Percentiles rank a stretch among this genome's conserved stretches.
phyloP scores from a whole-genome alignment of 2,113 vertebrate genomes.

The Phaetusa simplex region DNA sequence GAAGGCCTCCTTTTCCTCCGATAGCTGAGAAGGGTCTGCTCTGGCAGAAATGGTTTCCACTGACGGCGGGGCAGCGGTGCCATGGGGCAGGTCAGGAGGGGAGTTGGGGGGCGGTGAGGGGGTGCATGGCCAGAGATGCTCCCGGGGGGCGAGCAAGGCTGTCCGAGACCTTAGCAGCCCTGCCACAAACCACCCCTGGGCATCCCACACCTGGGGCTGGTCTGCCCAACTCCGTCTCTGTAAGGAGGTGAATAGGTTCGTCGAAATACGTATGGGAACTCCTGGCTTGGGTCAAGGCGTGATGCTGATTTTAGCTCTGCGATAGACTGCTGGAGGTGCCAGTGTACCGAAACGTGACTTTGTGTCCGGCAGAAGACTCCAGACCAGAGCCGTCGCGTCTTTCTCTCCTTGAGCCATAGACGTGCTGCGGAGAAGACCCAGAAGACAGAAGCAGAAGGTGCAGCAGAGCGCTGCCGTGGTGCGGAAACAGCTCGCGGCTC shows the following conservation, averaged over 20 bases:
- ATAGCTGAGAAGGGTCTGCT: background rate
- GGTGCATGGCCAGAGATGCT: accelerated
- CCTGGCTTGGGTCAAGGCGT: background rate
- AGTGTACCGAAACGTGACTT: background rate
- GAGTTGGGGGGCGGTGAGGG: background rate
- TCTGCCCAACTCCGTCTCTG: background rate
- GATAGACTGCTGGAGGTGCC: background rate
- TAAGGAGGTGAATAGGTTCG: background rate
- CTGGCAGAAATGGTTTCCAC: background rate
- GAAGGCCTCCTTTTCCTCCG: background rate
- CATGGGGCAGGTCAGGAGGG: accelerated
- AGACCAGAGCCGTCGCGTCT: background rate
- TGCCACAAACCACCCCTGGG: background rate
- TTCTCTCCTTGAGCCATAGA: background rate
- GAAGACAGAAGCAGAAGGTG: background rate
- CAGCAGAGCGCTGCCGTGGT: background rate
- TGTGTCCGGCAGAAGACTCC: background rate
- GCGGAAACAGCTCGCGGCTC: background rate
- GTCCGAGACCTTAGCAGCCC: background rate
- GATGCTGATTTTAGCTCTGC: background rate
- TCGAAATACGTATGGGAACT: background rate
- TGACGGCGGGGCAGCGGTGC: background rate
- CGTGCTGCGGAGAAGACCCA: background rate
- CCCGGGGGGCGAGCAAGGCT: accelerated
- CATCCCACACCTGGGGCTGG: accelerated